A percentile compares a stretch with the other conserved stretches of the same genome.
phyloP scores from a whole-genome alignment of 2,797 vertebrate genomes.

The Eupleurogrammus muticus region DNA sequence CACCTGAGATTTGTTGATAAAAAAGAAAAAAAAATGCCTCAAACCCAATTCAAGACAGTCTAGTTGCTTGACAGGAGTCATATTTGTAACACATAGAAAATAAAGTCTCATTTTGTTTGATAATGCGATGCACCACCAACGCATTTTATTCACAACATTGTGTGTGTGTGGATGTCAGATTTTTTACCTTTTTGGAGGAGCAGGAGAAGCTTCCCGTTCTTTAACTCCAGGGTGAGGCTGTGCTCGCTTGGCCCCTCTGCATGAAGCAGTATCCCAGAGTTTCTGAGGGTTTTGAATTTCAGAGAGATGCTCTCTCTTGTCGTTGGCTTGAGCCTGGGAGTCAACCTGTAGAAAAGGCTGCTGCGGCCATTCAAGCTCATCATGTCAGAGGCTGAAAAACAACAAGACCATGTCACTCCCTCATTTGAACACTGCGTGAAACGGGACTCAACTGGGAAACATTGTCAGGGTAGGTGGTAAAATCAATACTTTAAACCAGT shows the following conservation, averaged over 20 bases:
- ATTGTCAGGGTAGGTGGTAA: too few species aligned
- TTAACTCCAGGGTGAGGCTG: slow-evolving; percentile 87
- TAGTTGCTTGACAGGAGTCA: too few species aligned
- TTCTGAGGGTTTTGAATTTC: slow-evolving; percentile 92
- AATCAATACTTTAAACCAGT: too few species aligned
- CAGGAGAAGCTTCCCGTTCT: slow-evolving; percentile 89
- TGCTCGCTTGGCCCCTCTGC: slow-evolving; percentile 84
- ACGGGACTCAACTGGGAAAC: too few species aligned
- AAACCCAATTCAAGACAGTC: too few species aligned
- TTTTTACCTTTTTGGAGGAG: slow-evolving; percentile 89
- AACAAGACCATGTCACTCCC: background rate
- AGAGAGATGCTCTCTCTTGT: slow-evolving; percentile 87
- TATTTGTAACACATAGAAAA: background rate
- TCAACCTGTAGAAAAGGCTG: slow-evolving; percentile 88
- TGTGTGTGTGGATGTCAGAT: background rate
- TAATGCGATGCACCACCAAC: background rate
- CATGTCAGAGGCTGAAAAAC: slow-evolving; percentile 88
- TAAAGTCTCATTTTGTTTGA: background rate
- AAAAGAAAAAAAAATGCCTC: too few species aligned
- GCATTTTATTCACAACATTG: background rate
- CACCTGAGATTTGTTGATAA: too few species aligned
- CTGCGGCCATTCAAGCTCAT: slow-evolving; percentile 90
- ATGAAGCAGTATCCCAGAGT: slow-evolving; percentile 89
- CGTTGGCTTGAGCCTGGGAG: slow-evolving; percentile 75
- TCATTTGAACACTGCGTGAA: too few species aligned